These are phyloP conservation scores for Sakesphorus luctuosus DNA, from an alignment of 2,113 vertebrate species.

Conservation along the genomic window DNA sequence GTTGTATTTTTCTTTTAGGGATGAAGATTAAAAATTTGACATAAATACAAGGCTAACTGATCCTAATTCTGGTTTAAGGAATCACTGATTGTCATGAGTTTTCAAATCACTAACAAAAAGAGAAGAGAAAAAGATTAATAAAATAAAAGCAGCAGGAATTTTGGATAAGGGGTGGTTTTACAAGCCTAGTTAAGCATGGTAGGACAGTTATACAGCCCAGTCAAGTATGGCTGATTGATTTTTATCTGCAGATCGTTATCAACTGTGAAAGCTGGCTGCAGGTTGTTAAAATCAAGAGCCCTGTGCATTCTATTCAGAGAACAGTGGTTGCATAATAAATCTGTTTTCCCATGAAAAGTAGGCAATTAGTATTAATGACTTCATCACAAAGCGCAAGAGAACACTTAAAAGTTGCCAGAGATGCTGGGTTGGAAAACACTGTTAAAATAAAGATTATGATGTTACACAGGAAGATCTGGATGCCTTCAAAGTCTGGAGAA, in stretches of 20 bases:
- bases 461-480: background rate
- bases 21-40: background rate
- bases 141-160: conserved; percentile 12
- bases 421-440: background rate
- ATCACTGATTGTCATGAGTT: background rate
- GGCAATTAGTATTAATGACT: conserved; percentile 64
- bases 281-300: conserved; percentile 64
- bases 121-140: background rate
- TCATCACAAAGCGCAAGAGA: conserved; percentile 8
- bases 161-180: background rate
- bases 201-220: conserved; percentile 41
- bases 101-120: background rate
- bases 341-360: conserved; percentile 53
- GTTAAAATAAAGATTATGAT: background rate
- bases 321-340: conserved; percentile 59
- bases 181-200: conserved; percentile 34
- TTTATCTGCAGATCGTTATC: conserved; percentile 75
- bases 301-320: conserved; percentile 62
- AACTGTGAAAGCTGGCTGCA: conserved; percentile 59
- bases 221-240: conserved; percentile 71
- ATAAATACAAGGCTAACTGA: background rate
- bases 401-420: background rate
- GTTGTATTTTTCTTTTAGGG: background rate
- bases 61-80: background rate
- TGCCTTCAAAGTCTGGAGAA: background rate